Evolutionary conservation across 2,888 invertebrate species (phyloP).

Genomic region (Leuctra nigra): DNA sequence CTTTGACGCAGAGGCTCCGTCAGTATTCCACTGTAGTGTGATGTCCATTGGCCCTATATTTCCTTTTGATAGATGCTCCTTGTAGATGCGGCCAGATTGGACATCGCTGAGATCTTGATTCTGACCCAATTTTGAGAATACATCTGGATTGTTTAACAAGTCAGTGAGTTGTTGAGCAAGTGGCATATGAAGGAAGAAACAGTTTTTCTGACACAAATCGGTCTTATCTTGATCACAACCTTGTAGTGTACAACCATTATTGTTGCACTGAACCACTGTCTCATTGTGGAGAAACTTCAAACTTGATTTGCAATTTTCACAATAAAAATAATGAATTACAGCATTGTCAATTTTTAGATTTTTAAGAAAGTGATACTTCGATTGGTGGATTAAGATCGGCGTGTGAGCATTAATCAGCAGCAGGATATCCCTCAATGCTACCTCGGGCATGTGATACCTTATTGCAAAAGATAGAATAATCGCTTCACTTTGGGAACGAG

Average conservation of each 20-base stretch:
- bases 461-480: background rate
- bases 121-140: background rate
- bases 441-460: background rate
- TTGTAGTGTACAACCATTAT: background rate
- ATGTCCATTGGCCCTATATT: conserved; percentile 5
- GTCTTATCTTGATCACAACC: background rate
- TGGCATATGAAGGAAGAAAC: background rate
- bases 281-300: too few species aligned
- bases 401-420: background rate
- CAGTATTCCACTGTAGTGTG: conserved; percentile 10
- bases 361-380: conserved; percentile 5
- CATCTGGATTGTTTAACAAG: background rate
- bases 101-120: background rate
- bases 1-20: conserved; percentile 5
- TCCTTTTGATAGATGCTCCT: background rate
- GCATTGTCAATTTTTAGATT: background rate
- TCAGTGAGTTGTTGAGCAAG: background rate
- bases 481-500: background rate
- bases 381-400: background rate
- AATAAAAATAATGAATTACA: background rate
- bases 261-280: background rate
- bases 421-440: background rate
- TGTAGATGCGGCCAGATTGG: background rate
- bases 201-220: background rate
- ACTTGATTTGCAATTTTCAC: background rate